Conservation (phyloP, 2,113 vertebrate genomes). For the Hyaena hyaena region DNA sequence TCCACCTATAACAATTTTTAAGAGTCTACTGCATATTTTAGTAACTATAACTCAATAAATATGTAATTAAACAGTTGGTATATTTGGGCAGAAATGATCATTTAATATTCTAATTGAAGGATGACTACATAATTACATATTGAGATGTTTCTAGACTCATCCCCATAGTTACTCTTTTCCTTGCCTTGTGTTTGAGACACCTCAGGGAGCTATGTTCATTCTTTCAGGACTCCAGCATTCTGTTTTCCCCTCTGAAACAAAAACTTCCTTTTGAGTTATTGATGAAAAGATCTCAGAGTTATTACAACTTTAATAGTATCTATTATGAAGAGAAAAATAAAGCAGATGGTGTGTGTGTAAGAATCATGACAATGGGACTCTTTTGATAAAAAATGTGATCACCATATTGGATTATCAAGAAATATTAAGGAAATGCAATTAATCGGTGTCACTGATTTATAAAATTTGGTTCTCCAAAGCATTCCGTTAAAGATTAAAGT, state of each 20-base stretch:
- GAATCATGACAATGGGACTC: background rate
- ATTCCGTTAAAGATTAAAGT: conserved; percentile 36
- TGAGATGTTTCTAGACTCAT: background rate
- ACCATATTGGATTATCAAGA: background rate
- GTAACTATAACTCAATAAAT: background rate
- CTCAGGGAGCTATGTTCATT: background rate
- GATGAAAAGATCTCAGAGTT: conserved; percentile 21
- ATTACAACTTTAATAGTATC: background rate
- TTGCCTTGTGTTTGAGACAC: background rate
- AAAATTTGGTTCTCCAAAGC: background rate
- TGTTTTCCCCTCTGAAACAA: background rate
- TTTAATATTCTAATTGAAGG: conserved; percentile 53
- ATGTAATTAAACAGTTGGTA: conserved; percentile 11
- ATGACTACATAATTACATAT: background rate
- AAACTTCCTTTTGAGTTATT: conserved; percentile 36
- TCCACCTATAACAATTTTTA: conserved; percentile 16
- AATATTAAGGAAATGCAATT: background rate
- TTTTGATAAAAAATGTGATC: background rate
- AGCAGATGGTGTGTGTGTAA: background rate
- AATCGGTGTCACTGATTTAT: background rate
- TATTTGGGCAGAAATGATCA: conserved; percentile 22
- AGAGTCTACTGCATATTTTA: background rate
- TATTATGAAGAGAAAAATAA: background rate
- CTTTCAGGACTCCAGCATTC: background rate
- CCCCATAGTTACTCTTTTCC: background rate